Conservation (phyloP, 2,888 invertebrate genomes). For the Yponomeuta evonymella region DNA sequence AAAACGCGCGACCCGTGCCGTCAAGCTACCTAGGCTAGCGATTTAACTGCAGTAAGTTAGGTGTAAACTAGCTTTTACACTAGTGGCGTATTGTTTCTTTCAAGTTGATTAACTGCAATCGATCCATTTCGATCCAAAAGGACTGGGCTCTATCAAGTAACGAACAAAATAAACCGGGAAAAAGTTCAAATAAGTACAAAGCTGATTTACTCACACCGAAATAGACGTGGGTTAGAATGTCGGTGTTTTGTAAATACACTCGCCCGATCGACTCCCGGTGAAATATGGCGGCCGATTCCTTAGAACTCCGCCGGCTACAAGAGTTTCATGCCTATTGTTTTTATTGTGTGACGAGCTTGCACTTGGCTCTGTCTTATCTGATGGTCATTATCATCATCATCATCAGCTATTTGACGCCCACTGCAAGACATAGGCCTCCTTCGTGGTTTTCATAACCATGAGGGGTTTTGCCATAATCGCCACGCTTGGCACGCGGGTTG, state of each 20-base stretch:
- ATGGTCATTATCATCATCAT: too few species aligned
- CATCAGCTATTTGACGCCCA: too few species aligned
- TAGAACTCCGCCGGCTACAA: not conserved
- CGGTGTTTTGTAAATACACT: slow-evolving; percentile 1
- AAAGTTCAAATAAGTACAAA: slow-evolving; percentile 46
- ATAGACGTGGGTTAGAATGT: slow-evolving; percentile 33
- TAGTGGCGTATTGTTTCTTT: not conserved
- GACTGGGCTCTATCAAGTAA: slow-evolving; percentile 3
- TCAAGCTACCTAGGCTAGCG: too few species aligned
- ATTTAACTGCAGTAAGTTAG: too few species aligned
- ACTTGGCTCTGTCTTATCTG: not conserved
- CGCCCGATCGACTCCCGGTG: not conserved
- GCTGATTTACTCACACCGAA: slow-evolving; percentile 47
- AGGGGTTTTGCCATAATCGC: too few species aligned
- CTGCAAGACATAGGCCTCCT: too few species aligned
- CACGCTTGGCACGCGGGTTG: too few species aligned
- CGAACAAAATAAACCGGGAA: slow-evolving; percentile 4
- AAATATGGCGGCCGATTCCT: not conserved
- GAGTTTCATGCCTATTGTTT: not conserved
- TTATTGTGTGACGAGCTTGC: not conserved
- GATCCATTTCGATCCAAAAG: not conserved
- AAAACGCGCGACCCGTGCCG: too few species aligned
- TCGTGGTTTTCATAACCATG: too few species aligned
- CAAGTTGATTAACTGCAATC: not conserved
- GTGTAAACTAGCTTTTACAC: too few species aligned